Evolutionary conservation across 35 echinoderm and acorn worm species (phyloP).

Genomic region (Stichopus chloronotus): DNA sequence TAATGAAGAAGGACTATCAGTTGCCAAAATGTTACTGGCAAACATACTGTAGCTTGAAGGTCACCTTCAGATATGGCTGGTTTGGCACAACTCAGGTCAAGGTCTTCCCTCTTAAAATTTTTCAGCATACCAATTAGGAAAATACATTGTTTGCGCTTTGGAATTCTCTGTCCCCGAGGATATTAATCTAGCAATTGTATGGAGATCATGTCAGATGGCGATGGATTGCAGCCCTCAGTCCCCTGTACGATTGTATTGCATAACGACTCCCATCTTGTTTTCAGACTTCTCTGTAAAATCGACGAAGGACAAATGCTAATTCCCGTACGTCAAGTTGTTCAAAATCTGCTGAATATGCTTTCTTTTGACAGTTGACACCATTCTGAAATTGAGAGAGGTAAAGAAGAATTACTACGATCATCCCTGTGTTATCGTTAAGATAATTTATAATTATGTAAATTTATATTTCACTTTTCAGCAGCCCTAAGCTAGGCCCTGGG

Average conservation of each 20-base stretch:
- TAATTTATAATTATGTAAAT: too few species aligned
- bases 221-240: constrained; percentile 43
- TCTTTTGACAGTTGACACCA: too few species aligned
- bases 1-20: neutral
- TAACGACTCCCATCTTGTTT: constrained; percentile 6
- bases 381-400: too few species aligned
- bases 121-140: constrained; percentile 25
- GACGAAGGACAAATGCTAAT: constrained; percentile 33
- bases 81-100: neutral
- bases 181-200: constrained; percentile 3
- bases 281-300: constrained; percentile 56
- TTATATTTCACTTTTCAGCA: too few species aligned
- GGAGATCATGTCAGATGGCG: constrained; percentile 24
- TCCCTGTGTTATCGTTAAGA: too few species aligned
- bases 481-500: too few species aligned
- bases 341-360: neutral
- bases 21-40: constrained; percentile 27
- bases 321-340: constrained; percentile 20
- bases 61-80: constrained; percentile 46
- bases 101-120: neutral
- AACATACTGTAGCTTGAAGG: constrained; percentile 10
- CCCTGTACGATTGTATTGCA: constrained; percentile 29
- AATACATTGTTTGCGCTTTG: neutral
- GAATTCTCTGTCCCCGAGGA: constrained; percentile 27
- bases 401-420: too few species aligned